Evolutionary conservation across 2,797 vertebrate genomes (phyloP).

Genomic region (Paguma larvata): DNA sequence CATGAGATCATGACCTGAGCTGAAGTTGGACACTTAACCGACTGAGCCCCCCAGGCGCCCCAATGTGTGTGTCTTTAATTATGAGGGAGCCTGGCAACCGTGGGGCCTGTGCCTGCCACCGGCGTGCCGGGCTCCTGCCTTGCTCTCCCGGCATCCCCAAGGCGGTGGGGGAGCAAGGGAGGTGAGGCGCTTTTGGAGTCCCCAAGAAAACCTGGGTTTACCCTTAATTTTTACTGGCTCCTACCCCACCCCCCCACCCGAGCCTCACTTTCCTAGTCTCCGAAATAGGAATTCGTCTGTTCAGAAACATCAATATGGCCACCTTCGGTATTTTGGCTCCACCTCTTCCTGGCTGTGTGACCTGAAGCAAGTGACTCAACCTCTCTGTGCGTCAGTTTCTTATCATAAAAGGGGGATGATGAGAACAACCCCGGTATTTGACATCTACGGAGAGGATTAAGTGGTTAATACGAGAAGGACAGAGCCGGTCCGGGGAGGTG

Average conservation of each 20-base stretch:
- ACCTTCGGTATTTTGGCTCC: neutral
- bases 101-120: neutral
- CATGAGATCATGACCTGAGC: too few species aligned
- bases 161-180: too few species aligned
- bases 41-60: too few species aligned
- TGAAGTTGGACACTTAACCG: too few species aligned
- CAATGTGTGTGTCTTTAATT: neutral
- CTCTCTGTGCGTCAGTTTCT: neutral
- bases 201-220: neutral
- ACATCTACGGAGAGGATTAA: neutral
- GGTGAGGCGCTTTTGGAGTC: rapidly evolving
- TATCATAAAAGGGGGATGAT: neutral
- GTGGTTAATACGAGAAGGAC: too few species aligned
- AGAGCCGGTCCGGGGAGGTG: rapidly evolving
- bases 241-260: too few species aligned
- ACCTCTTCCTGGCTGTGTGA: neutral
- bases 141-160: neutral
- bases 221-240: rapidly evolving
- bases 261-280: neutral
- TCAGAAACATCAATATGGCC: neutral
- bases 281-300: neutral
- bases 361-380: neutral
- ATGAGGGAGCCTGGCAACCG: neutral
- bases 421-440: neutral
- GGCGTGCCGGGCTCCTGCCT: neutral